Conservation (phyloP, 2,113 vertebrate species). For the Pelobates fuscus region DNA sequence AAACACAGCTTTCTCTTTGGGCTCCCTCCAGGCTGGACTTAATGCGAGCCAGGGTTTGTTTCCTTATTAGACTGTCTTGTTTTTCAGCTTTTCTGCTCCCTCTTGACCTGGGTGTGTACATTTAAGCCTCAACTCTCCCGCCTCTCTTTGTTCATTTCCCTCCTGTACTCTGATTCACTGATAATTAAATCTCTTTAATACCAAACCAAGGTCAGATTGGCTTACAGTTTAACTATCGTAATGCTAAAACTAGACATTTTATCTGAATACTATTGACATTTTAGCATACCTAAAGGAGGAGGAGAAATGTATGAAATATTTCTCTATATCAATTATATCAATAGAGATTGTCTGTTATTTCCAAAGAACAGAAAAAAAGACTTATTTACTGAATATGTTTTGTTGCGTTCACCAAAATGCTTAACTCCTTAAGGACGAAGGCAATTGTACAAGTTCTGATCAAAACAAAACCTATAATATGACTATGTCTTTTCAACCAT, state of each 20-base stretch:
- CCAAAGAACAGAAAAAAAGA: too few species aligned
- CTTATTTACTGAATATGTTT: too few species aligned
- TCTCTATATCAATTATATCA: too few species aligned
- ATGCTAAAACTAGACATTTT: neutral
- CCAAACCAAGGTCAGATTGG: neutral
- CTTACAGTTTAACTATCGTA: neutral
- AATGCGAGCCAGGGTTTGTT: neutral
- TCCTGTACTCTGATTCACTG: neutral
- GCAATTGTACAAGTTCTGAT: too few species aligned
- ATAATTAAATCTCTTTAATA: neutral
- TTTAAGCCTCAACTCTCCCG: neutral
- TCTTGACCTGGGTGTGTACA: constrained; percentile 5
- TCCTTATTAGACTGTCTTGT: neutral
- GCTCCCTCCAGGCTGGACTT: neutral
- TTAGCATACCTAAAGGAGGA: too few species aligned
- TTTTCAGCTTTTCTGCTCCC: neutral
- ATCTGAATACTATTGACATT: neutral
- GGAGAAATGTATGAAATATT: too few species aligned
- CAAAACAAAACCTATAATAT: too few species aligned
- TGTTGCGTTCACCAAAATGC: too few species aligned
- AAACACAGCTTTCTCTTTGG: neutral
- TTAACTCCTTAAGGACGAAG: too few species aligned
- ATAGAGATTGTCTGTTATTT: too few species aligned
- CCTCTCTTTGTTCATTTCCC: neutral
- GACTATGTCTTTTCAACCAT: too few species aligned